Conservation (phyloP, 2,888 invertebrate genomes). For the Plusia festucae region DNA sequence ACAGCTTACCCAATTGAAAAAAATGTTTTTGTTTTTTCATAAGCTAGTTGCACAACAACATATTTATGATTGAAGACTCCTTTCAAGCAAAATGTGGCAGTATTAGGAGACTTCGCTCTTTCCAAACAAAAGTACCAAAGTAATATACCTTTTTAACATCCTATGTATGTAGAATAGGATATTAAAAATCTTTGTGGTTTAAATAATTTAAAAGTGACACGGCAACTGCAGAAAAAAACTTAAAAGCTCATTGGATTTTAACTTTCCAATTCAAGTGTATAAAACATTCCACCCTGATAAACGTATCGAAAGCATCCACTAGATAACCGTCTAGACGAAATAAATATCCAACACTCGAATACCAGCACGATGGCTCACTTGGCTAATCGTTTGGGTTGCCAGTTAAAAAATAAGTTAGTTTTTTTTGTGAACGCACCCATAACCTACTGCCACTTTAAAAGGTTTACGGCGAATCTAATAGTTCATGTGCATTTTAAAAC, state of each 20-base stretch:
- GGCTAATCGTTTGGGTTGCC: slow-evolving; percentile 83
- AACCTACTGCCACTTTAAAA: slow-evolving; percentile 83
- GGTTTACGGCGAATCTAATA: slow-evolving; percentile 84
- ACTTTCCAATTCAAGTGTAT: slow-evolving; percentile 80
- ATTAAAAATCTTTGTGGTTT: slow-evolving; percentile 28
- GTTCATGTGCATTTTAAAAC: slow-evolving; percentile 76
- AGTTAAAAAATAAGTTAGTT: slow-evolving; percentile 75
- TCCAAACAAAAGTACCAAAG: no score
- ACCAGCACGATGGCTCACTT: slow-evolving; percentile 87
- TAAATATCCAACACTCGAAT: slow-evolving; percentile 87
- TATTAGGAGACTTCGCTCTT: no score
- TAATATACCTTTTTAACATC: no score
- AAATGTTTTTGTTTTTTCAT: no score
- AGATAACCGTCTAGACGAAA: slow-evolving; percentile 87
- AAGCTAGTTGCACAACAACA: no score
- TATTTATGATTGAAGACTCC: no score
- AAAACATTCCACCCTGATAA: slow-evolving; percentile 85
- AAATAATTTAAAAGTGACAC: slow-evolving; percentile 39
- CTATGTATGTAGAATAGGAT: no score
- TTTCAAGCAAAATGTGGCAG: no score
- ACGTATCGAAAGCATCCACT: slow-evolving; percentile 76
- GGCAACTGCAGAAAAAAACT: slow-evolving; percentile 58
- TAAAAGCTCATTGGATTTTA: slow-evolving; percentile 70
- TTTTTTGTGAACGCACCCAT: slow-evolving; percentile 76
- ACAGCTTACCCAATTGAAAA: no score